Conservation (phyloP, 2,888 invertebrate genomes). For the Cryptocephalus moraei region DNA sequence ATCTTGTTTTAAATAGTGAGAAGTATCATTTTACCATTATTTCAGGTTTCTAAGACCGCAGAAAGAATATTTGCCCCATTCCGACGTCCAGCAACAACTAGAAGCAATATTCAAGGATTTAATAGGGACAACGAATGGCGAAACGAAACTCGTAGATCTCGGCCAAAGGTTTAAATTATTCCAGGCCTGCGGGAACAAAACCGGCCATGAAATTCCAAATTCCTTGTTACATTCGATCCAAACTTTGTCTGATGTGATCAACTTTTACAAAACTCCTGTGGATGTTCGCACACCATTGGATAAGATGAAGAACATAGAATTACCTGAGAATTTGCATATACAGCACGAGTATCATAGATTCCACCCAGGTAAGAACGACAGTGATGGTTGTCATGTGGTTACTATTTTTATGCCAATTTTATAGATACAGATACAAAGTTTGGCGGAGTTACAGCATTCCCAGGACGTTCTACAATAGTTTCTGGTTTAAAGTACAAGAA, state of each 20-base stretch:
- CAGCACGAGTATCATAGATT: slow-evolving; percentile 73
- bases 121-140: slow-evolving; percentile 39
- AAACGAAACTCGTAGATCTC: slow-evolving; percentile 37
- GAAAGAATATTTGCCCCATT: slow-evolving; percentile 64
- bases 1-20: too few species aligned
- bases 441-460: slow-evolving; percentile 73
- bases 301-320: slow-evolving; percentile 53
- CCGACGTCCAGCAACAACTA: slow-evolving; percentile 52
- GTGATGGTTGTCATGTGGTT: too few species aligned
- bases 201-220: slow-evolving; percentile 73
- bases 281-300: slow-evolving; percentile 64
- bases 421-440: slow-evolving; percentile 60
- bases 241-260: slow-evolving; percentile 60
- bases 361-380: slow-evolving; percentile 53
- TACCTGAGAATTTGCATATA: slow-evolving; percentile 83
- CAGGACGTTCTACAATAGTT: slow-evolving; percentile 74
- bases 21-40: slow-evolving; percentile 16
- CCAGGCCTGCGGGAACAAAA: slow-evolving; percentile 56
- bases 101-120: slow-evolving; percentile 46
- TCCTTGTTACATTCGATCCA: slow-evolving; percentile 65
- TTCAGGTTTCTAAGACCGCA: slow-evolving; percentile 65
- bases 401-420: slow-evolving; percentile 9
- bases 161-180: slow-evolving; percentile 59
- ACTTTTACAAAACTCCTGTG: slow-evolving; percentile 65
- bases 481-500: slow-evolving; percentile 71